These are phyloP conservation scores for Melierax canorus DNA, from an alignment of 2,113 vertebrate species.

Conservation along the genomic window DNA sequence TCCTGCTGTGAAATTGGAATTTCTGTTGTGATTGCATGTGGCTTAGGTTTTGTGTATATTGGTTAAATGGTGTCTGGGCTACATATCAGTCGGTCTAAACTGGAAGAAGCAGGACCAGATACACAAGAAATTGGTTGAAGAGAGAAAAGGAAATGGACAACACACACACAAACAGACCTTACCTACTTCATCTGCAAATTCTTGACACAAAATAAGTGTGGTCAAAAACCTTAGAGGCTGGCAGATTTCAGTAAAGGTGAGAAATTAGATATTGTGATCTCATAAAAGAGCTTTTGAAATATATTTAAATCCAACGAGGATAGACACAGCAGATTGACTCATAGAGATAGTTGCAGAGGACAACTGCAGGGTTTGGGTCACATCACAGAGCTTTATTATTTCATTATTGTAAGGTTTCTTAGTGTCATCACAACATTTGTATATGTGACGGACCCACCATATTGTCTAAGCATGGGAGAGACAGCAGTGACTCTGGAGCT, in stretches of 20 bases:
- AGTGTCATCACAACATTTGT: background rate
- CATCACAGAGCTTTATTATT: background rate
- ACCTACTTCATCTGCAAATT: background rate
- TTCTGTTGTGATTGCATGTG: background rate
- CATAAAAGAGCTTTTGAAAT: background rate
- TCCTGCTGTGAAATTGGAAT: conserved; percentile 16
- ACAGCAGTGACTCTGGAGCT: background rate
- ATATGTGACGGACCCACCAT: background rate
- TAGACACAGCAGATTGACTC: background rate
- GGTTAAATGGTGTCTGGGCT: background rate
- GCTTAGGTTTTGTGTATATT: conserved; percentile 5
- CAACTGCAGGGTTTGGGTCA: background rate
- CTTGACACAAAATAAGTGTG: background rate
- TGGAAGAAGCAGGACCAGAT: background rate
- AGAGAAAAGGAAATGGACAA: background rate
- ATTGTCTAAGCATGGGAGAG: background rate
- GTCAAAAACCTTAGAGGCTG: background rate
- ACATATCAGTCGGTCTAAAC: background rate
- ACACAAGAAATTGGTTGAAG: background rate
- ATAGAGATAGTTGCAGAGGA: background rate
- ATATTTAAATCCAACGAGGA: background rate
- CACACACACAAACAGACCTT: background rate
- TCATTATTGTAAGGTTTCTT: background rate
- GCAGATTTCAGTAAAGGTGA: background rate
- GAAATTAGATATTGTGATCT: background rate